Base-by-base conservation (phyloP, 2,888 invertebrate genomes). In the Cheilosia variabilis region DNA sequence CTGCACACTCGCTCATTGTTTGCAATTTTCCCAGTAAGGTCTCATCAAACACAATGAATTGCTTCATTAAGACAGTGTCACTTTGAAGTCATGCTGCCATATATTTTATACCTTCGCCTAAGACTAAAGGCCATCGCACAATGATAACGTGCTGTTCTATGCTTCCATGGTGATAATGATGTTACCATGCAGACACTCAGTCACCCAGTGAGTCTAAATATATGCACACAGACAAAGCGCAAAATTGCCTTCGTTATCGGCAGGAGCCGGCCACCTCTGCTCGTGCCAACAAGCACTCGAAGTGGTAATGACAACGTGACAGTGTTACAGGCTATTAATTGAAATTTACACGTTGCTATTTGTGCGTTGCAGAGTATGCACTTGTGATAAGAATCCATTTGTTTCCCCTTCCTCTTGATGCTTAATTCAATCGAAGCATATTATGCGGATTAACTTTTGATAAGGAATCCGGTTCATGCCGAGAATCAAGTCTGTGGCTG, bases 11-110 rank as follows among this genome's bases (percentile, higher is more conserved):
- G 17, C 17, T n/a, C 57, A 17, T 41, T 41, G 58, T 58, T 41
- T 41, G 58, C 58, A 6, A 58, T 58, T 58, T 37, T 13, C 62
- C 55, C 15, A 55, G 53, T 27, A 53, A 27, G 5, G 27, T 27
- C 47, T 34, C 63, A 50, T 31, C 65, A 17, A 50, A 34, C 62
- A 53, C 58, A 73, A 73, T 68, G 62, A 84, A 79, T 75, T 6
- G 52, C 73, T 79, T 69, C 69, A 79, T 79, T 63, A 84, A 24
- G 62, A 43, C 55, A 41, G 62, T 58, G 79, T 79, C 73, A 68
- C 50, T 45, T 34, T 50, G 65, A 37, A 53, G 75, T 65, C 65
- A 47, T 27, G 34, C 31, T 47, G 58, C 58, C 62, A 68, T 78
- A 68, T 78, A 78, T 71, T 60, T 60, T 17, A 79, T 37, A 37